These are phyloP conservation scores for Aurelia aurita DNA, from an alignment of 30 jellyfish, hydroid and myxozoan species.

Conservation along the genomic window DNA sequence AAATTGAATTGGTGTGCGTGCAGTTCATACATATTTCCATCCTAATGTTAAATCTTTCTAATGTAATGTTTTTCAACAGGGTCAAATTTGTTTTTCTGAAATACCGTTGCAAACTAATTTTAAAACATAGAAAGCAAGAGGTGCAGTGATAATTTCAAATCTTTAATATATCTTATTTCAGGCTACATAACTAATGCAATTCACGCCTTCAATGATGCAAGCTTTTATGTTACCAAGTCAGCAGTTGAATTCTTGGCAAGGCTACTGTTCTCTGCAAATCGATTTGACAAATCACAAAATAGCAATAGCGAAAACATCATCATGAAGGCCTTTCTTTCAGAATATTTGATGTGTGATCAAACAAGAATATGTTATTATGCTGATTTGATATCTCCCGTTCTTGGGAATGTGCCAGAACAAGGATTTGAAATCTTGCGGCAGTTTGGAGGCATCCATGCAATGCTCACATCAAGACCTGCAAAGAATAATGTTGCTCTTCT, in stretches of 20 bases:
- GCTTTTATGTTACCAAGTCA: conserved; percentile 50
- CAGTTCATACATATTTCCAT: too few relatives aligned
- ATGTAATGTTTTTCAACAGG: too few relatives aligned
- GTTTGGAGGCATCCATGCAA: conserved; percentile 31
- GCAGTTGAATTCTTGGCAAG: conserved; percentile 28
- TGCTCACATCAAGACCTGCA: neutral
- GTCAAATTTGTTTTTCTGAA: too few relatives aligned
- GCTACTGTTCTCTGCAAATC: neutral
- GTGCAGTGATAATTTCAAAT: too few relatives aligned
- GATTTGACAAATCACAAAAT: neutral
- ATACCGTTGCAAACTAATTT: too few relatives aligned
- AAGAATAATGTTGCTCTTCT: neutral
- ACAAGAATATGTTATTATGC: neutral
- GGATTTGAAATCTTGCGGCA: conserved; percentile 3
- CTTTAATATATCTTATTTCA: too few relatives aligned
- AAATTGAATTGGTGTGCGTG: too few relatives aligned
- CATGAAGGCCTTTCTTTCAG: neutral
- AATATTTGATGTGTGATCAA: neutral
- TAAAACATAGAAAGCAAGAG: too few relatives aligned
- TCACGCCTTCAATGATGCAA: conserved; percentile 37
- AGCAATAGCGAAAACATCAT: neutral
- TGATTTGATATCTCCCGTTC: conserved; percentile 14
- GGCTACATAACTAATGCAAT: conserved; percentile 11
- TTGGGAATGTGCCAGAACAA: neutral
- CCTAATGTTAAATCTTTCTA: too few relatives aligned